Evolutionary conservation across 1,140 invertebrate species (phyloP), one percentile per base, ranked within the genome.

Genomic region (Procambarus clarkii): DNA sequence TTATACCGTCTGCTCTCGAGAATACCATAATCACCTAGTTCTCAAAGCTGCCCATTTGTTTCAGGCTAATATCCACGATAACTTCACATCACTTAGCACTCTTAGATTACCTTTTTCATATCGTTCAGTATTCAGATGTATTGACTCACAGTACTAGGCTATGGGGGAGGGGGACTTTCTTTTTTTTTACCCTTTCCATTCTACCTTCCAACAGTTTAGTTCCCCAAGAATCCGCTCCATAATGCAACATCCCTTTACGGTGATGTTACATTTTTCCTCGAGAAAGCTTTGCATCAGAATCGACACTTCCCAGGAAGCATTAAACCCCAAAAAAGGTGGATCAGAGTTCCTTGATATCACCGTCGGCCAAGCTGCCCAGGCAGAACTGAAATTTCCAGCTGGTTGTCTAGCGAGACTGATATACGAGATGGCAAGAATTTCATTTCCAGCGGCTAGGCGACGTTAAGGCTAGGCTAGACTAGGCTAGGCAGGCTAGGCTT

Each of bases 381-480:
- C 34, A 34, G 34, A 74, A 74, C 34, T 34, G 34, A 74, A 74
- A 11, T 74, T 74, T 11, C 69, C 21, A 34, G 69, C 34, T 34
- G 69, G 69, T 34, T 74, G n/a, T 74, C 69, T 34, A 11, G 69
- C 24, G 69, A 74, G 69, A 74, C 15, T 74, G 69, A 74, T 34
- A 74, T 74, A 74, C 21, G 69, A 74, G 69, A 18, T 18, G 64
- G 24, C n/a, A 74, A 34, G 69, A 74, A 74, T 74, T 74, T 74
- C 69, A 74, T 74, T 34, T 74, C 69, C 18, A 18, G 34, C 4
- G 60, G 18, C 21, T 21, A 74, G 69, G 69, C 69, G 69, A 74
- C n/a, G 21, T 24, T 5, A 5, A 8, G n/a, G 21, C 69, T 74
- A 34, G 34, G 1, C 34, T 1, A 34, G 34, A 1, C 34, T 34